phyloP scores from a whole-genome alignment of 2,113 vertebrate genomes.

The Eudyptes chrysolophus region DNA sequence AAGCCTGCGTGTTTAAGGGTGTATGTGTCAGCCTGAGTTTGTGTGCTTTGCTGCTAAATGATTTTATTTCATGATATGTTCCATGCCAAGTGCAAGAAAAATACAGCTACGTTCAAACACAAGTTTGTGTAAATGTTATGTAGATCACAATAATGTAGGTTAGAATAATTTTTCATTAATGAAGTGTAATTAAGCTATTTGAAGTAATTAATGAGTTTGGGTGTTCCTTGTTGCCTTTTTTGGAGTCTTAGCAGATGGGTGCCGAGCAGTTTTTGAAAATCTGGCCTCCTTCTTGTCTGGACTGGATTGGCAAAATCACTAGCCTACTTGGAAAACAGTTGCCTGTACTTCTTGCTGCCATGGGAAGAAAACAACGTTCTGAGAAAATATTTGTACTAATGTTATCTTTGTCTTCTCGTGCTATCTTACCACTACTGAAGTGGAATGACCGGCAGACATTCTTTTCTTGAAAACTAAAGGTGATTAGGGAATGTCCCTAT shows the following conservation, averaged over 20 bases:
- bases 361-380: not conserved
- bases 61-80: not conserved
- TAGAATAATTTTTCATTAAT: not conserved
- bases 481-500: not conserved
- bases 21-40: not conserved
- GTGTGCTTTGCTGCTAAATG: not conserved
- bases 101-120: not conserved
- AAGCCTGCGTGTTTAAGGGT: not conserved
- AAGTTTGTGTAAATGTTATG: not conserved
- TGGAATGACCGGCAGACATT: not conserved
- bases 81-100: not conserved
- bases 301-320: not conserved
- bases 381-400: not conserved
- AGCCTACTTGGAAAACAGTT: not conserved
- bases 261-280: not conserved
- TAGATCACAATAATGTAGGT: not conserved
- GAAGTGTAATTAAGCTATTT: not conserved
- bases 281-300: not conserved
- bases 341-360: not conserved
- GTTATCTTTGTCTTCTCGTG: not conserved
- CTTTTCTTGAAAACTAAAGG: not conserved
- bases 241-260: not conserved
- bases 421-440: not conserved
- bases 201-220: not conserved
- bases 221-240: not conserved